Evolutionary conservation across 2,888 invertebrate genomes (phyloP), one percentile per base, ranked within the genome.

Genomic region (Escarpia spicata): DNA sequence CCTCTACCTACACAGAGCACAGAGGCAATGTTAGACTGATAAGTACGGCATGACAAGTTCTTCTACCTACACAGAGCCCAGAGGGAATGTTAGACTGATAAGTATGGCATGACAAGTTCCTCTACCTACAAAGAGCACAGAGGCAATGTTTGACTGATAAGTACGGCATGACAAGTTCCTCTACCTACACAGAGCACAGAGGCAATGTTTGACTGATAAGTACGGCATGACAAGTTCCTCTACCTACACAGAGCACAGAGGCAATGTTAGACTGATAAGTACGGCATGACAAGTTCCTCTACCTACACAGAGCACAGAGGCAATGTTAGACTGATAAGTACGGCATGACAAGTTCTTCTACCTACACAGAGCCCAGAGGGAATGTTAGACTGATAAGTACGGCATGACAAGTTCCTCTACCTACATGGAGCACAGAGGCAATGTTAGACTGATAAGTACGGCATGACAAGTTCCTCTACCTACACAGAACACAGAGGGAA

Each of bases 221-320:
- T 98, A 99, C 0, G 99, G 99, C 97, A 99, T 98, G 92, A 99
- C 97, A 2, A 97, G 97, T 93, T 98, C 97, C 96, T 99, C 99
- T 89, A 97, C 94, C 98, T 94, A 75, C 37, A 37, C 37, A 1
- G 37, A 37, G 37, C 37, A 37, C 1, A 37, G 37, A 37, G 37
- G 37, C 0, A 37, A 37, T 37, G 43, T 91, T 9, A 37, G 90
- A 10, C 98, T 94, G 97, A 97, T 92, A 99, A 97, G 96, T 98
- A 99, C 0, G 99, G 99, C 97, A 99, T 98, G 92, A 99, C 97
- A 2, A 97, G 97, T 93, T 98, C 97, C 96, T 99, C 99, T 89
- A 97, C 94, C 98, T 94, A 75, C 37, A 37, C 37, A 1, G 37
- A 37, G 37, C 37, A 37, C 1, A 37, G 37, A 37, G 37, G 37